phyloP scores from a whole-genome alignment of 2,888 invertebrate species.

The Lordiphosa fenestrarum region DNA sequence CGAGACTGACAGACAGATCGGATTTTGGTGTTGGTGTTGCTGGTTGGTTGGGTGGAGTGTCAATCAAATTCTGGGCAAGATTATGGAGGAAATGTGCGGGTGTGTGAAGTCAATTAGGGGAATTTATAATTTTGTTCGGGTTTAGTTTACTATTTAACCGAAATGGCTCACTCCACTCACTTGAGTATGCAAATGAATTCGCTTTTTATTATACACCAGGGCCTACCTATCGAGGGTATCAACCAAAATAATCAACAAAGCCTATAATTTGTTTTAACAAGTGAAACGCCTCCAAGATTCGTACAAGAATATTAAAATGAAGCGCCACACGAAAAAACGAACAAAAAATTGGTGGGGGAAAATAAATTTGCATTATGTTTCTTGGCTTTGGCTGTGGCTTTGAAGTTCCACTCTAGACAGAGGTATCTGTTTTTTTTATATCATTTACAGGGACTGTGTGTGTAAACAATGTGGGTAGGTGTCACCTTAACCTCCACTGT shows the following conservation, averaged over 20 bases:
- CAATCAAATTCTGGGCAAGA: conserved; percentile 38
- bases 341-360: conserved; percentile 2
- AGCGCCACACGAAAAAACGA: conserved; percentile 39
- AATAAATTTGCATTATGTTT: conserved; percentile 42
- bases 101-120: conserved; percentile 17
- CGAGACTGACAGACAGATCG: conserved; percentile 51
- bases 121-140: not conserved
- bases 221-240: conserved; percentile 20
- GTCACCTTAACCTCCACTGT: too few relatives aligned
- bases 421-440: not conserved
- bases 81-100: too few relatives aligned
- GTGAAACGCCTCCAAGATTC: conserved; percentile 67
- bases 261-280: conserved; percentile 73
- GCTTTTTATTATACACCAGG: conserved; percentile 53
- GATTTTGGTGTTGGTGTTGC: conserved; percentile 11
- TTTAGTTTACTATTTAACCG: not conserved
- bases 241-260: conserved; percentile 63
- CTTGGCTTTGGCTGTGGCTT: conserved; percentile 6
- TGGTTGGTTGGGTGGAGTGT: conserved; percentile 32
- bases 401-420: conserved; percentile 14
- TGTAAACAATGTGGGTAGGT: too few relatives aligned
- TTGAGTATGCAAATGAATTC: conserved; percentile 63
- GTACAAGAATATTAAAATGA: conserved; percentile 47
- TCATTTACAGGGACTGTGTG: not conserved
- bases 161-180: conserved; percentile 17